Percentiles rank a stretch among this genome's conserved stretches.
phyloP scores from a whole-genome alignment of 2,113 vertebrate genomes.

The Sinocyclocheilus maitianheensis region DNA sequence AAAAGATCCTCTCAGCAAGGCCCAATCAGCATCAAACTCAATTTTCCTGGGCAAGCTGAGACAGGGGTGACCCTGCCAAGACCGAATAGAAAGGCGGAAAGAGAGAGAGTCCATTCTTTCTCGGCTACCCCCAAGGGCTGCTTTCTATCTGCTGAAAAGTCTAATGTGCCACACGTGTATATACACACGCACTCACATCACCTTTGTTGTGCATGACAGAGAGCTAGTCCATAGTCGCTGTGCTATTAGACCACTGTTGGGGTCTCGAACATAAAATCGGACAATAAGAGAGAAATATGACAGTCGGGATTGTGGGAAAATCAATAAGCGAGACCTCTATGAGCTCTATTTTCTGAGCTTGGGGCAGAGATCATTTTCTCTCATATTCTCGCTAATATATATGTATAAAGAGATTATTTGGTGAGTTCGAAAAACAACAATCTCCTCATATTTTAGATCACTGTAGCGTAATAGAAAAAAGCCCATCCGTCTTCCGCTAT shows the following conservation, averaged over 20 bases:
- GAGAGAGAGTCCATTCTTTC: conserved; percentile 15
- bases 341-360: conserved; percentile 43
- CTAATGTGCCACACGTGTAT: conserved; percentile 11
- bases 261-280: conserved; percentile 69
- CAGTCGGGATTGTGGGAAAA: conserved; percentile 43
- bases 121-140: conserved; percentile 51
- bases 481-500: not conserved
- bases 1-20: conserved; percentile 35
- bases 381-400: conserved; percentile 4
- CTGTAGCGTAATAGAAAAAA: not conserved
- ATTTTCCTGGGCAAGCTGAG: conserved; percentile 44
- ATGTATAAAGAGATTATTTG: conserved; percentile 21
- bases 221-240: not conserved
- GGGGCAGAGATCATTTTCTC: conserved; percentile 47
- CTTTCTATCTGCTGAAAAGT: conserved; percentile 43
- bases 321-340: conserved; percentile 63
- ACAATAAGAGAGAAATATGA: conserved; percentile 64
- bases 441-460: not conserved
- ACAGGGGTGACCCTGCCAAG: conserved; percentile 30
- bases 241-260: conserved; percentile 66
- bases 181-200: not conserved
- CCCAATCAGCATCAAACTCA: conserved; percentile 44
- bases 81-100: conserved; percentile 3
- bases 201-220: not conserved
- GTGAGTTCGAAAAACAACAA: conserved; percentile 4